Evolutionary conservation across 1,140 invertebrate genomes (phyloP).

Genomic region (Formica exsecta): DNA sequence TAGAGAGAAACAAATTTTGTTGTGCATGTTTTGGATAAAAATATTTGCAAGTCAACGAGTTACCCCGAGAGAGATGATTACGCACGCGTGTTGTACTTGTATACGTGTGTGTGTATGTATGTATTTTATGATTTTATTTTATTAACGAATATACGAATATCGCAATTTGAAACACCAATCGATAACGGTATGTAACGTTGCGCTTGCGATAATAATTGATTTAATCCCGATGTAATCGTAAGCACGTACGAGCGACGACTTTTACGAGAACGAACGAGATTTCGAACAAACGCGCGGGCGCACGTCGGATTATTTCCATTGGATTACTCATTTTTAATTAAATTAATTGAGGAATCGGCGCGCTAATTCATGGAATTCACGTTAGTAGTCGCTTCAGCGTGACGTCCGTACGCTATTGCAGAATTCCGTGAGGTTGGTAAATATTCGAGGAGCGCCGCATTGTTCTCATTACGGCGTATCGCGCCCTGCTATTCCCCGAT

Average conservation of each 20-base stretch:
- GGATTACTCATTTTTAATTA: conserved; percentile 56
- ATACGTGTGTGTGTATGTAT: too few species aligned
- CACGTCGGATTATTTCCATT: conserved; percentile 27
- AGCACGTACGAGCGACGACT: conserved; percentile 45
- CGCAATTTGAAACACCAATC: conserved; percentile 23
- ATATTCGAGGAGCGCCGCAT: conserved; percentile 65
- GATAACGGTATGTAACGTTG: conserved; percentile 35
- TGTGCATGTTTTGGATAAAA: neutral
- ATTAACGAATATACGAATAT: conserved; percentile 39
- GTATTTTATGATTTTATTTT: conserved; percentile 44
- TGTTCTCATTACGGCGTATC: conserved; percentile 66
- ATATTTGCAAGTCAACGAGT: conserved; percentile 1
- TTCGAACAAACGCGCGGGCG: conserved; percentile 2
- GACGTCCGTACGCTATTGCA: conserved; percentile 55
- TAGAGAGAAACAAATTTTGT: neutral
- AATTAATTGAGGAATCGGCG: conserved; percentile 58
- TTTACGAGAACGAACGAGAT: conserved; percentile 37
- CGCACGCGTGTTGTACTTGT: too few species aligned
- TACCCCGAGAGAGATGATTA: neutral
- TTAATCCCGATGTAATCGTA: conserved; percentile 55
- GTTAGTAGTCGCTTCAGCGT: conserved; percentile 57
- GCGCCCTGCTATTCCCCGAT: conserved; percentile 57
- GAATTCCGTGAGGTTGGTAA: conserved; percentile 64
- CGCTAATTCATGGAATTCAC: conserved; percentile 59
- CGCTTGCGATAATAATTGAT: conserved; percentile 43